Evolutionary conservation across 1,140 invertebrate genomes (phyloP).

Genomic region (Zeugodacus cucurbitae): DNA sequence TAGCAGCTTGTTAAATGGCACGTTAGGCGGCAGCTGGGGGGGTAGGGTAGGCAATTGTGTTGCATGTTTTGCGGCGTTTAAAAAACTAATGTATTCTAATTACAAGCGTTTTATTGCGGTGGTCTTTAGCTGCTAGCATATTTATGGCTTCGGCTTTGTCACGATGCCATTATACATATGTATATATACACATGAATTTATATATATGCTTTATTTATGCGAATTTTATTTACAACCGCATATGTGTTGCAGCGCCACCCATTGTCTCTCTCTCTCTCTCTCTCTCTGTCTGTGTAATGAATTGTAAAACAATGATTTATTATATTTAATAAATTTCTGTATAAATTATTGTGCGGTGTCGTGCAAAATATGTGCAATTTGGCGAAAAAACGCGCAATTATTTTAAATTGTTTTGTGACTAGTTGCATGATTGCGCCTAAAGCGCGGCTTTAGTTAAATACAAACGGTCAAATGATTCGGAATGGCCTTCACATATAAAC

Average conservation of each 20-base stretch:
- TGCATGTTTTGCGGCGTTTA: slow-evolving; percentile 32
- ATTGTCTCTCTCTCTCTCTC: no score
- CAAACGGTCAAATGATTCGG: not conserved
- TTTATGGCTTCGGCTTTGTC: slow-evolving; percentile 33
- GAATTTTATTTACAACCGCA: not conserved
- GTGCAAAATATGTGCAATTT: slow-evolving; percentile 10
- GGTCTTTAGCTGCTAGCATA: slow-evolving; percentile 15
- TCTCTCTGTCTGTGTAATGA: not conserved
- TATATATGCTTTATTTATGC: not conserved
- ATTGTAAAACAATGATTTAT: slow-evolving; percentile 40
- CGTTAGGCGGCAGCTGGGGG: not conserved
- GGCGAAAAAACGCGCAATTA: not conserved
- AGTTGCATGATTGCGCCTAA: not conserved
- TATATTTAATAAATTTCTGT: slow-evolving; percentile 29
- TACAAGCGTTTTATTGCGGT: slow-evolving; percentile 17
- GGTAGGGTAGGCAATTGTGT: slow-evolving; percentile 22
- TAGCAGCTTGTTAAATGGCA: not conserved
- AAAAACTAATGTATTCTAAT: slow-evolving; percentile 41
- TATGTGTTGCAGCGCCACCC: not conserved
- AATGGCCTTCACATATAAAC: not conserved
- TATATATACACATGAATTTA: not conserved
- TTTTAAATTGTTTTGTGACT: slow-evolving; percentile 27
- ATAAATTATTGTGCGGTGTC: not conserved
- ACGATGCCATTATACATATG: not conserved
- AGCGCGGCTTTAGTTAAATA: not conserved